Conservation (phyloP, 2,888 invertebrate species). For the Rhodophaea formosa region DNA sequence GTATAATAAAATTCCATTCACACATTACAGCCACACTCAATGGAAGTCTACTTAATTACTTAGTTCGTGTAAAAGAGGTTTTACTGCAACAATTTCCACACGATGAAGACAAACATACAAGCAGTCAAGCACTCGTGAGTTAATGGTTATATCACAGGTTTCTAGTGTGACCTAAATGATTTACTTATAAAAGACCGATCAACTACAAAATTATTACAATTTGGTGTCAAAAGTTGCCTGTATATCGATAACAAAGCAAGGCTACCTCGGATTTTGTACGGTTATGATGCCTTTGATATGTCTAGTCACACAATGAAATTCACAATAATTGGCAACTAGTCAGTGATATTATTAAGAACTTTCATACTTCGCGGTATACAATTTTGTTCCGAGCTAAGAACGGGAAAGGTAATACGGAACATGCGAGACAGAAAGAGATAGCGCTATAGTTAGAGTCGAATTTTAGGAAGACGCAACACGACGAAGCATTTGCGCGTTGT, state of each 20-base stretch:
- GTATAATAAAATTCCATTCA: no score
- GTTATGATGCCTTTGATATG: conserved; percentile 63
- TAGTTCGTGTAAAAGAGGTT: conserved; percentile 6
- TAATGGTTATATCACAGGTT: conserved; percentile 76
- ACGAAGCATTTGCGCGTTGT: no score
- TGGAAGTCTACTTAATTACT: background rate
- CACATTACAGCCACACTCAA: no score
- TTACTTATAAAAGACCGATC: conserved; percentile 54
- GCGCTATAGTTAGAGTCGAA: no score
- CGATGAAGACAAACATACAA: conserved; percentile 65
- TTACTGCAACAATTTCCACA: conserved; percentile 40
- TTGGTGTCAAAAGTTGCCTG: conserved; percentile 47
- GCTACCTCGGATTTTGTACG: conserved; percentile 9
- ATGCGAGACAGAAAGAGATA: no score
- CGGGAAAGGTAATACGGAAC: no score
- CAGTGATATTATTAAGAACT: no score
- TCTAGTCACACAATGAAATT: conserved; percentile 56
- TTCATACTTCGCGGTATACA: no score
- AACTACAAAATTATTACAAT: conserved; percentile 43
- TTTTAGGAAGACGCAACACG: no score
- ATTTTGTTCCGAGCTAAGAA: no score
- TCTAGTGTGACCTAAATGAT: conserved; percentile 73
- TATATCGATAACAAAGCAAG: conserved; percentile 14
- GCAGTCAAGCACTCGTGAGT: conserved; percentile 65
- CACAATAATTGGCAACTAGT: conserved; percentile 32